Conservation (phyloP, 2,888 invertebrate genomes). For the Criorhina ranunculi region DNA sequence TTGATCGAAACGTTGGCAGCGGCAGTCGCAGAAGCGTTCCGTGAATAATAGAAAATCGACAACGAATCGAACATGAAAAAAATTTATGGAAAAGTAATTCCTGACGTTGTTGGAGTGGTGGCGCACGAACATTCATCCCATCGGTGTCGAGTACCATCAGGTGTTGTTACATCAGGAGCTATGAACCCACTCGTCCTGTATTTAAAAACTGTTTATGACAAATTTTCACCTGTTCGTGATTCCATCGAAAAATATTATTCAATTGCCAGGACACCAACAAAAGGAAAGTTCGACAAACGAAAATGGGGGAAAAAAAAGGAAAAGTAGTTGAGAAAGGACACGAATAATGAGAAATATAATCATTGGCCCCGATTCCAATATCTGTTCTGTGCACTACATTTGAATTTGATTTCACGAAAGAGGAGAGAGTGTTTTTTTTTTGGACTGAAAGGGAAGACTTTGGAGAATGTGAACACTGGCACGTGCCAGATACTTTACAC, state of each 20-base stretch:
- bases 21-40: background rate
- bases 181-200: background rate
- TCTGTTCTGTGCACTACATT: constrained; percentile 45
- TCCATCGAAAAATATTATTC: constrained; percentile 35
- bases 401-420: no score
- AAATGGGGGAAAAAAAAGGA: constrained; percentile 25
- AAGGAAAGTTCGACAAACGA: constrained; percentile 38
- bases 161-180: constrained; percentile 2
- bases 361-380: constrained; percentile 51
- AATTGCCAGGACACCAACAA: constrained; percentile 41
- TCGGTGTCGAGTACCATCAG: constrained; percentile 8
- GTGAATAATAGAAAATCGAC: constrained; percentile 36
- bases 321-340: constrained; percentile 55
- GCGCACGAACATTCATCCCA: background rate
- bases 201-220: constrained; percentile 23
- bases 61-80: constrained; percentile 26
- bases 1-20: constrained; percentile 53
- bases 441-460: background rate
- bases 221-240: constrained; percentile 55
- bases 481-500: constrained; percentile 71
- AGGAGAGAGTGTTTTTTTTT: background rate
- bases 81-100: constrained; percentile 44
- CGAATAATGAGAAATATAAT: constrained; percentile 58
- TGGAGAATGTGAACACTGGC: constrained; percentile 39
- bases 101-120: constrained; percentile 9